A percentile compares a stretch with the other conserved stretches of the same genome.
These are phyloP conservation scores for Hephaestus fuliginosus DNA, from an alignment of 2,797 vertebrate genomes.

Conservation along the genomic window DNA sequence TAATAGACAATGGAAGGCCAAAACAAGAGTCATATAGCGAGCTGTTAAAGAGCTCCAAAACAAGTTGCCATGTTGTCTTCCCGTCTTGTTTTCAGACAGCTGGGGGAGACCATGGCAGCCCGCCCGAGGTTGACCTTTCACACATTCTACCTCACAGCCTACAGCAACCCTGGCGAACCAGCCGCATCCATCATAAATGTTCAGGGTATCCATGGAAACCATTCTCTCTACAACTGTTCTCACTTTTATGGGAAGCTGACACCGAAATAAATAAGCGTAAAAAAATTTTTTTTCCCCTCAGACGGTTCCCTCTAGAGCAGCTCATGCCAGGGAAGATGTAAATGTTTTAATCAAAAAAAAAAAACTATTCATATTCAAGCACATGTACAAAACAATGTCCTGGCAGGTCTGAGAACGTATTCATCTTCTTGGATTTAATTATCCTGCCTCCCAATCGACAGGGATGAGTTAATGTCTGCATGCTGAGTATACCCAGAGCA, in stretches of 20 bases:
- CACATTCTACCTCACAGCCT: conserved; percentile 44
- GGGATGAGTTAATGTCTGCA: conserved; percentile 31
- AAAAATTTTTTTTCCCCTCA: conserved; percentile 16
- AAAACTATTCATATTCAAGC: background rate
- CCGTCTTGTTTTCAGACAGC: conserved; percentile 39
- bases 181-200: conserved; percentile 13
- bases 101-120: conserved; percentile 26
- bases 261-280: conserved; percentile 23
- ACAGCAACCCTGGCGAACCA: conserved; percentile 19
- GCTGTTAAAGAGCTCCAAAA: conserved; percentile 36
- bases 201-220: conserved; percentile 56
- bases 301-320: conserved; percentile 4
- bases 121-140: conserved; percentile 54
- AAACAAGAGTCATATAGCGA: conserved; percentile 34
- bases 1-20: conserved; percentile 51
- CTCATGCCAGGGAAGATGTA: background rate
- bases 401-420: conserved; percentile 4
- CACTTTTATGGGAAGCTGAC: conserved; percentile 1
- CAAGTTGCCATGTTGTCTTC: conserved; percentile 55
- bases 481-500: conserved; percentile 36
- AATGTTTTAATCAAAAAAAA: background rate
- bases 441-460: conserved; percentile 20
- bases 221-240: conserved; percentile 2
- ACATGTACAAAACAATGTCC: conserved; percentile 2
- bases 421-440: conserved; percentile 13